Evolutionary conservation across 2,888 invertebrate genomes (phyloP).

Genomic region (Euplexia lucipara): DNA sequence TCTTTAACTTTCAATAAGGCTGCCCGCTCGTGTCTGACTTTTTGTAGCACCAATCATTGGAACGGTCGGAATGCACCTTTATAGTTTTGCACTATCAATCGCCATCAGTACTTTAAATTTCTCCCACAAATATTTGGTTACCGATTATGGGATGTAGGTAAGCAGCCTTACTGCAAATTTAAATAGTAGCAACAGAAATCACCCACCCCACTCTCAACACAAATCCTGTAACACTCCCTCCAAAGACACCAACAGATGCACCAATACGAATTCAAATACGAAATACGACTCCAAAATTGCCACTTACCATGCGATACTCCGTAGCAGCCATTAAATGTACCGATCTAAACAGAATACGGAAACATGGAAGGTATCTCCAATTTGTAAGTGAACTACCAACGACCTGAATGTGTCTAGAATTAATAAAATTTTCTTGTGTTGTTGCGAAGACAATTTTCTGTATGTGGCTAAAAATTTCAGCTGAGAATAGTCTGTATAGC

Average conservation of each 20-base stretch:
- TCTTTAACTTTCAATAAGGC: too few species aligned
- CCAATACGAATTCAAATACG: constrained; percentile 14
- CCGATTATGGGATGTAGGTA: too few species aligned
- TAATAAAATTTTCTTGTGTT: constrained; percentile 22
- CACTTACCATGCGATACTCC: constrained; percentile 41
- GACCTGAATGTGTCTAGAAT: constrained; percentile 40
- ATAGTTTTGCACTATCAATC: too few species aligned
- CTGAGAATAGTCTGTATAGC: too few species aligned
- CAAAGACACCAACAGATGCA: constrained; percentile 34
- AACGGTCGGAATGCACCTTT: too few species aligned
- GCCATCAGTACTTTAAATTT: too few species aligned
- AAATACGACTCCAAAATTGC: constrained; percentile 30
- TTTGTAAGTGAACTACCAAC: constrained; percentile 38
- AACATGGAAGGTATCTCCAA: constrained; percentile 42
- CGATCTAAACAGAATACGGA: constrained; percentile 51
- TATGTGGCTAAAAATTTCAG: too few species aligned
- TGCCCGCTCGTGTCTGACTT: too few species aligned
- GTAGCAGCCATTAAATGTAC: constrained; percentile 40
- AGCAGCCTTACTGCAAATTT: too few species aligned
- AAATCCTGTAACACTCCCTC: background rate
- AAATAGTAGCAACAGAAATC: background rate
- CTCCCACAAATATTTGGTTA: too few species aligned
- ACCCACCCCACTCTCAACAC: background rate
- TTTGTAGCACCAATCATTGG: too few species aligned
- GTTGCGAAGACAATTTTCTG: background rate